Percentiles rank a stretch among this genome's conserved stretches.
phyloP scores from a whole-genome alignment of 2,888 invertebrate genomes.

The Criorhina ranunculi region DNA sequence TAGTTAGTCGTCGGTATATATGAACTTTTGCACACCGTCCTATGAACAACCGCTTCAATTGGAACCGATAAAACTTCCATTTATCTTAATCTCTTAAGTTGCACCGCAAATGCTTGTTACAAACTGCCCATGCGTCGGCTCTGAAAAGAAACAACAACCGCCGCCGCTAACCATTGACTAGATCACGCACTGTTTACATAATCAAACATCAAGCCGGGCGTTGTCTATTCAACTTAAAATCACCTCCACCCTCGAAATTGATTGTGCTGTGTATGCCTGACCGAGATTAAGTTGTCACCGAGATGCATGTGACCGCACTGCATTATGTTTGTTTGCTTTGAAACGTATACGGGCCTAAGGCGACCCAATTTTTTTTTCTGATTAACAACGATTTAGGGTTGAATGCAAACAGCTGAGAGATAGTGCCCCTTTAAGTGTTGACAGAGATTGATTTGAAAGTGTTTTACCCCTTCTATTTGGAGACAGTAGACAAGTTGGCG shows the following conservation, averaged over 20 bases:
- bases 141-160: constrained; percentile 7
- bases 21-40: constrained; percentile 5
- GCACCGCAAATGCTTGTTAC: constrained; percentile 13
- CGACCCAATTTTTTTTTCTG: constrained; percentile 9
- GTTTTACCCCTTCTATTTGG: constrained; percentile 4
- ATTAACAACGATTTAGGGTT: constrained; percentile 33
- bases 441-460: constrained; percentile 63
- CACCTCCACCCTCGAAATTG: constrained; percentile 48
- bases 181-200: constrained; percentile 45
- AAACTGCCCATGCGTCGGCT: constrained; percentile 33
- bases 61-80: constrained; percentile 46
- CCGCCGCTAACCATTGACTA: constrained; percentile 15
- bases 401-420: constrained; percentile 21
- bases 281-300: constrained; percentile 66
- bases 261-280: constrained; percentile 12
- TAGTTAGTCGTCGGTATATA: not conserved
- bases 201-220: constrained; percentile 11
- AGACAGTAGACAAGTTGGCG: constrained; percentile 4
- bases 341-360: constrained; percentile 27
- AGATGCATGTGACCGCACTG: constrained; percentile 33
- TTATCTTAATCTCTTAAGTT: constrained; percentile 61
- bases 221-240: constrained; percentile 27
- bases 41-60: constrained; percentile 20
- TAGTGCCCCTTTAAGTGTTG: constrained; percentile 27
- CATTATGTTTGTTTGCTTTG: constrained; percentile 54